Conservation (phyloP, 2,888 invertebrate genomes). For the Megaustenia siamemsis region DNA sequence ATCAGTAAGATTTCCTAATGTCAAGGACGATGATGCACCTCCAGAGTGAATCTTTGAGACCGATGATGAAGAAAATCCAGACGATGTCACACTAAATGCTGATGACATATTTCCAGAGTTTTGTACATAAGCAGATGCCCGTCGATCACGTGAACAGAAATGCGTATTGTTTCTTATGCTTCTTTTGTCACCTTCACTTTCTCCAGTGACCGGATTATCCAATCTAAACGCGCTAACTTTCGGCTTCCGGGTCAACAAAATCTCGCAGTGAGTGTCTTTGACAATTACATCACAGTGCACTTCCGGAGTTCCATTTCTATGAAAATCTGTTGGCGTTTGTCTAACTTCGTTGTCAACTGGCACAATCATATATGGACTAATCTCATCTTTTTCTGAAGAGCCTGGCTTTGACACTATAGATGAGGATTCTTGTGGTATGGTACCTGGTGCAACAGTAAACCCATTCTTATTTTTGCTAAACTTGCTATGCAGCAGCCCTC, state of each 20-base stretch:
- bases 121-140: constrained; percentile 38
- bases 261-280: constrained; percentile 54
- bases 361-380: constrained; percentile 60
- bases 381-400: background rate
- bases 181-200: constrained; percentile 24
- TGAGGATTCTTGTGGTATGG: background rate
- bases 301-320: constrained; percentile 48
- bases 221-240: constrained; percentile 38
- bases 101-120: constrained; percentile 36
- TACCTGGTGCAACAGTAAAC: background rate
- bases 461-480: constrained; percentile 13
- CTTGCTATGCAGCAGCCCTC: constrained; percentile 25
- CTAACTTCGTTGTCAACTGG: constrained; percentile 53
- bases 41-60: constrained; percentile 22
- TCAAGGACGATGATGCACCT: constrained; percentile 13
- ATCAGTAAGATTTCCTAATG: constrained; percentile 19
- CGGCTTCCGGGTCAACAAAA: constrained; percentile 47
- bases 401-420: background rate
- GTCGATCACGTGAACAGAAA: constrained; percentile 42
- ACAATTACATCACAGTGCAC: constrained; percentile 54
- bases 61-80: constrained; percentile 41
- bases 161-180: constrained; percentile 46
- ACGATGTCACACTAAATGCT: constrained; percentile 30
- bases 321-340: constrained; percentile 43
- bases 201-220: constrained; percentile 17